Conservation (phyloP, 2,888 invertebrate genomes). For the Dioctria rufipes region DNA sequence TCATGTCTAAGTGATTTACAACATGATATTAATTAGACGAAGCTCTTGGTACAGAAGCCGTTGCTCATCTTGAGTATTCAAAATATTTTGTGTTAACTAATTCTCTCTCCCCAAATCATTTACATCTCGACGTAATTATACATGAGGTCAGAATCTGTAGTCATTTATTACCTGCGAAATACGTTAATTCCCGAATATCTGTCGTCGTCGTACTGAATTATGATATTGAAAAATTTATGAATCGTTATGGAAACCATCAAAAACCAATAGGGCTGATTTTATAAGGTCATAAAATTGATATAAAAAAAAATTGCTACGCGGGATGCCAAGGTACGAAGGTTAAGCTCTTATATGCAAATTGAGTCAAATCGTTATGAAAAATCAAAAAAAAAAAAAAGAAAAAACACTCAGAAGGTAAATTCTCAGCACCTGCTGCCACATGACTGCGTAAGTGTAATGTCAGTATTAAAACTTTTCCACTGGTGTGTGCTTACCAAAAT, state of each 20-base stretch:
- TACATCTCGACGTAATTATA: not conserved
- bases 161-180: not conserved
- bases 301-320: not conserved
- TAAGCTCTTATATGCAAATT: slow-evolving; percentile 45
- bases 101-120: not conserved
- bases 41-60: not conserved
- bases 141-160: not conserved
- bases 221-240: slow-evolving; percentile 22
- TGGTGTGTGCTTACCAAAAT: not conserved
- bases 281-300: slow-evolving; percentile 29
- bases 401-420: slow-evolving; percentile 22
- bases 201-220: not conserved
- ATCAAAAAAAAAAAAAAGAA: not conserved
- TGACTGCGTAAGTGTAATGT: slow-evolving; percentile 29
- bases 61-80: not conserved
- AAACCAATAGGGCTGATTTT: slow-evolving; percentile 21
- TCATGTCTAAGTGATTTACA: slow-evolving; percentile 35
- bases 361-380: slow-evolving; percentile 5
- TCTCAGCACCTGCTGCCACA: slow-evolving; percentile 42
- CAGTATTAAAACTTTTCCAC: slow-evolving; percentile 1
- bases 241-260: slow-evolving; percentile 31
- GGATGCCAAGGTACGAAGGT: slow-evolving; percentile 5
- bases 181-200: not conserved
- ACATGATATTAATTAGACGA: slow-evolving; percentile 3
- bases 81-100: too few species aligned